Evolutionary conservation across 2,888 invertebrate species (phyloP), one percentile per base, ranked within the genome.

Genomic region (Plusia festucae): DNA sequence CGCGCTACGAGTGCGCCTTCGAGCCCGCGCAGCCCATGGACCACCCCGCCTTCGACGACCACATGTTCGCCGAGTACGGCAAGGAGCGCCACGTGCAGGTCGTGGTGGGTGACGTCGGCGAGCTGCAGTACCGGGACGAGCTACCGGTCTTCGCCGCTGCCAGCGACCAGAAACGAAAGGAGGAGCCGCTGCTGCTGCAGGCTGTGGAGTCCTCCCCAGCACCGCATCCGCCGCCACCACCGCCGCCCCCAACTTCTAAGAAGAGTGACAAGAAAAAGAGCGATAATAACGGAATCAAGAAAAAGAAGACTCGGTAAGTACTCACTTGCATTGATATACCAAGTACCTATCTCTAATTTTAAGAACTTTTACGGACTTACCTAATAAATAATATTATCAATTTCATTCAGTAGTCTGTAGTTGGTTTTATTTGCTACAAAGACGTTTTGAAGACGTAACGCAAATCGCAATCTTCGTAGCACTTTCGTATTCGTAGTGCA

Each of bases 271-370:
- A 97, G 90, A 97, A 98, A 91, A 98, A 98, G 90, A 96, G 96
- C 82, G 98, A 98, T 88, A 98, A 97, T 83, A 98, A 97, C 88
- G 98, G 98, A 55, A 97, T 98, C 44, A 98, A 98, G 90, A 98
- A 98, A 94, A 98, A 98, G 93, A 98, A 98, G 94, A 98, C 98
- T 61, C 97, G 98, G 98, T 98, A 90, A 79, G 87, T 76, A 9
- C 15, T 16, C n/a, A n/a, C 8, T 11, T 11, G 3, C 4, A 11
- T 49, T 49, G 8, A 11, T 49, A 40, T 30, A 40, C 40, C n/a
- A 40, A 40, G 40, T 30, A 7, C 2, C 9, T 9, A 9, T 2
- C 30, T 30, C 9, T 30, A 9, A 30, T 9, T 30, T 9, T 30
- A 1, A 30, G 1, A 9, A n/a, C 15, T 13, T n/a, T n/a, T 40